phyloP scores from a whole-genome alignment of 2,113 vertebrate genomes.

The Sinocyclocheilus anophthalmus region DNA sequence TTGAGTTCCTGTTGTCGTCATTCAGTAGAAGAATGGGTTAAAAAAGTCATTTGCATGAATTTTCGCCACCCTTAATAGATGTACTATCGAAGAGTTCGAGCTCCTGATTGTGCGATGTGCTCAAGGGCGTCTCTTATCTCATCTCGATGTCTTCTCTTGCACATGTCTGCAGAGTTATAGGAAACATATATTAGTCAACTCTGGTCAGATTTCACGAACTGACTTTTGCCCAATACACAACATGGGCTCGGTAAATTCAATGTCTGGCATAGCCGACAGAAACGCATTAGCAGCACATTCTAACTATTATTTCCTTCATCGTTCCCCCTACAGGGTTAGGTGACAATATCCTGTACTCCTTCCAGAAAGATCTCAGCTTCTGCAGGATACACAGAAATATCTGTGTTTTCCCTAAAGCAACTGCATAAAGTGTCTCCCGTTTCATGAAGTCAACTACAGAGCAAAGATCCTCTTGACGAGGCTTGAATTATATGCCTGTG shows the following conservation, averaged over 20 bases:
- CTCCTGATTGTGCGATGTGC: not conserved
- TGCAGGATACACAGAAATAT: conserved; percentile 72
- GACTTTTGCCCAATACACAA: conserved; percentile 81
- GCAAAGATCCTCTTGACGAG: not conserved
- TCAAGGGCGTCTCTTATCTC: too few species aligned
- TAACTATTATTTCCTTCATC: conserved; percentile 81
- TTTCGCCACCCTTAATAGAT: not conserved
- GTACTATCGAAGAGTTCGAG: not conserved
- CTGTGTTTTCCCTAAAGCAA: conserved; percentile 77
- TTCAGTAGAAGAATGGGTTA: not conserved
- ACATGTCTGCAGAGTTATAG: not conserved
- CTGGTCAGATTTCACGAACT: conserved; percentile 76
- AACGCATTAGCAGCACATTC: conserved; percentile 84
- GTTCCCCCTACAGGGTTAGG: conserved; percentile 72
- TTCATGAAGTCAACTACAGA: conserved; percentile 33
- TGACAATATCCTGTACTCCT: conserved; percentile 73
- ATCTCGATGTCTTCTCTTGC: not conserved
- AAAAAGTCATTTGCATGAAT: not conserved
- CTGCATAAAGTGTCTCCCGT: conserved; percentile 49
- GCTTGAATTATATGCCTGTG: not conserved
- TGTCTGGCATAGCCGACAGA: conserved; percentile 82
- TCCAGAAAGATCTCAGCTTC: conserved; percentile 71
- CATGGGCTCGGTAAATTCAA: too few species aligned
- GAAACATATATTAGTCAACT: conserved; percentile 59
- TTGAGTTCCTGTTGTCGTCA: not conserved